Conservation (phyloP, 2,888 invertebrate genomes). For the Agrotis puta region DNA sequence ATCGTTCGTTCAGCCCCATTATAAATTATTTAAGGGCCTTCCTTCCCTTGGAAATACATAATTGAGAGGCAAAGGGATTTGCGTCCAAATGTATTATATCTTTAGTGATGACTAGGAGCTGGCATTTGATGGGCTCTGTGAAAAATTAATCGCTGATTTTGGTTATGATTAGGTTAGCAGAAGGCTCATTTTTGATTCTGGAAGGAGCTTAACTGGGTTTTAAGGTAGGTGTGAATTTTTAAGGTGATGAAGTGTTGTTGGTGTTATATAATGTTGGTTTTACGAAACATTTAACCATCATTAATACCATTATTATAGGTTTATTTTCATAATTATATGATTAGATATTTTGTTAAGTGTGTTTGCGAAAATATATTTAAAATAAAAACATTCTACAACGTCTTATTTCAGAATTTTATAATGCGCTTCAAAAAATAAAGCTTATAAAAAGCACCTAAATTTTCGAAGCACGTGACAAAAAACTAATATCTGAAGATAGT, state of each 20-base stretch:
- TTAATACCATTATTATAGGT: too few relatives aligned
- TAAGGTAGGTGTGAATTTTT: slow-evolving; percentile 16
- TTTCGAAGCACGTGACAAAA: not conserved
- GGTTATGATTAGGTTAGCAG: slow-evolving; percentile 55
- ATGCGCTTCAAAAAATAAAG: not conserved
- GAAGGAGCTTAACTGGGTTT: slow-evolving; percentile 20
- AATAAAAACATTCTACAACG: too few relatives aligned
- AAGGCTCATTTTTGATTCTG: slow-evolving; percentile 39
- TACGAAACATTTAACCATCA: not conserved
- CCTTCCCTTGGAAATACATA: slow-evolving; percentile 50
- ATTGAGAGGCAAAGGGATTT: slow-evolving; percentile 60
- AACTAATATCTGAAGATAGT: too few relatives aligned
- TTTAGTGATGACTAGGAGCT: slow-evolving; percentile 34
- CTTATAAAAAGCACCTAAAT: not conserved
- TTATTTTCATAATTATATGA: too few relatives aligned
- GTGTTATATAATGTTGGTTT: not conserved
- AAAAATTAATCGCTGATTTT: slow-evolving; percentile 60
- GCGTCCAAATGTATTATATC: slow-evolving; percentile 52
- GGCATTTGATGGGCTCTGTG: slow-evolving; percentile 49
- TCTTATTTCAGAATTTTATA: too few relatives aligned
- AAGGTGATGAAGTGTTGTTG: not conserved
- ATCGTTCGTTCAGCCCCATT: slow-evolving; percentile 49
- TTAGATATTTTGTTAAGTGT: too few relatives aligned
- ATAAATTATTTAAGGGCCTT: slow-evolving; percentile 56
- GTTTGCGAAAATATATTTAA: too few relatives aligned